A percentile compares a stretch with the other conserved stretches of the same genome.
These are phyloP conservation scores for Stenchaetothrips biformis DNA, from an alignment of 2,888 invertebrate genomes.

Conservation along the genomic window DNA sequence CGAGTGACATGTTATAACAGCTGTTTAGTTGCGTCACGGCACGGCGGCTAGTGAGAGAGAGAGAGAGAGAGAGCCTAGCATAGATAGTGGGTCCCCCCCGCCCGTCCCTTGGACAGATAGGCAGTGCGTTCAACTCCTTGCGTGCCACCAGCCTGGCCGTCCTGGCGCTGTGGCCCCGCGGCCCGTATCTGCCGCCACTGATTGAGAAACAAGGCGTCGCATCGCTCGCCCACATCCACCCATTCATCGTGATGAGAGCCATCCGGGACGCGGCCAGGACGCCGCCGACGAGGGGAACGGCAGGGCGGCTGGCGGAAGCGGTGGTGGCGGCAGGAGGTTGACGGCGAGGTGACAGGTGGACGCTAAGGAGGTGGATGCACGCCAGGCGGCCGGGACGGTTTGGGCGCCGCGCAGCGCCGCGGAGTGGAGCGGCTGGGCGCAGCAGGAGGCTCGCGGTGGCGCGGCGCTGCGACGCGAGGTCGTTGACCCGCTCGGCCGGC, in stretches of 20 bases:
- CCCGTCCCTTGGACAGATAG: too few relatives aligned
- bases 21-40: neutral
- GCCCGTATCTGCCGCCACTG: neutral
- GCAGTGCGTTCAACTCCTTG: neutral
- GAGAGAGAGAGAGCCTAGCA: too few relatives aligned
- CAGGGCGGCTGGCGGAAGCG: neutral
- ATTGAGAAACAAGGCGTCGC: constrained; percentile 4
- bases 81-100: too few relatives aligned
- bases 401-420: neutral
- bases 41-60: neutral
- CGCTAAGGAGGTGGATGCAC: neutral
- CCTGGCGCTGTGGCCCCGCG: too few relatives aligned
- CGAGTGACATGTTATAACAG: neutral
- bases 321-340: neutral
- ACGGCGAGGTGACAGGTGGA: neutral
- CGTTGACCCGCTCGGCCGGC: neutral
- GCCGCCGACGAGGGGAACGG: neutral
- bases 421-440: neutral
- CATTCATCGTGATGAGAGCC: neutral
- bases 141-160: neutral
- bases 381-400: neutral
- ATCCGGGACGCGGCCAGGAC: neutral
- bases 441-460: neutral
- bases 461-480: neutral
- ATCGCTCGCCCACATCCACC: neutral